A percentile compares a stretch with the other conserved stretches of the same genome.
Evolutionary conservation across 2,113 vertebrate genomes (phyloP).

Genomic region (Syrrhaptes paradoxus): DNA sequence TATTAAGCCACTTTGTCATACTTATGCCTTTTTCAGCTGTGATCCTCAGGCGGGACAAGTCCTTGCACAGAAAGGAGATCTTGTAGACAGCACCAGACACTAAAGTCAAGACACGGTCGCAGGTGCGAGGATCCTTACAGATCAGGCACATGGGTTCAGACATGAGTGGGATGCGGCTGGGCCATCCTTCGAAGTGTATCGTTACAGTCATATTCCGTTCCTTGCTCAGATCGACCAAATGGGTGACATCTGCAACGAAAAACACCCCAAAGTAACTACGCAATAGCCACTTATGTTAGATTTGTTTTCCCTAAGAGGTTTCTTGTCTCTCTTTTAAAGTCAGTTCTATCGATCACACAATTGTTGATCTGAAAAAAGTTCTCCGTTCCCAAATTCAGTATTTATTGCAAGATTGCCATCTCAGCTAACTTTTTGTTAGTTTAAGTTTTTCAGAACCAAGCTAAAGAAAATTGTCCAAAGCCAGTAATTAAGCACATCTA

Average conservation of each 20-base stretch:
- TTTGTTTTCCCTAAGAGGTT: background rate
- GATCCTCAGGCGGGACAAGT: constrained; percentile 77
- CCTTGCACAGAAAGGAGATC: constrained; percentile 87
- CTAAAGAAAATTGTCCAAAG: background rate
- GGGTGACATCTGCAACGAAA: constrained; percentile 63
- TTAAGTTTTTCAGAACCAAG: background rate
- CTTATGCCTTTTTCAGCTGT: constrained; percentile 82
- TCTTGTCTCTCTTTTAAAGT: background rate
- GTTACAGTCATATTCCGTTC: constrained; percentile 74
- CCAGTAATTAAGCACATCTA: background rate
- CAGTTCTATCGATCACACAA: background rate
- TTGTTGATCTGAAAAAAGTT: background rate
- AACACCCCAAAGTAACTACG: background rate
- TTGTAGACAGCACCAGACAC: constrained; percentile 65
- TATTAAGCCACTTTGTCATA: constrained; percentile 28
- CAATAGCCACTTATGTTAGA: too few species aligned
- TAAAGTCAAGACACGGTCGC: constrained; percentile 75
- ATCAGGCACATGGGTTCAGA: constrained; percentile 80
- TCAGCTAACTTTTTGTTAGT: background rate
- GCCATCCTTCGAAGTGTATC: constrained; percentile 69
- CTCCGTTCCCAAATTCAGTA: background rate
- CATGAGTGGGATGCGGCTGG: background rate
- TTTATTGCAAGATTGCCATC: background rate
- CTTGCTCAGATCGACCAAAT: constrained; percentile 79
- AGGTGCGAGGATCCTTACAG: constrained; percentile 74